Evolutionary conservation across 1,140 invertebrate species (phyloP).

Genomic region (Aporrectodea caliginosa): DNA sequence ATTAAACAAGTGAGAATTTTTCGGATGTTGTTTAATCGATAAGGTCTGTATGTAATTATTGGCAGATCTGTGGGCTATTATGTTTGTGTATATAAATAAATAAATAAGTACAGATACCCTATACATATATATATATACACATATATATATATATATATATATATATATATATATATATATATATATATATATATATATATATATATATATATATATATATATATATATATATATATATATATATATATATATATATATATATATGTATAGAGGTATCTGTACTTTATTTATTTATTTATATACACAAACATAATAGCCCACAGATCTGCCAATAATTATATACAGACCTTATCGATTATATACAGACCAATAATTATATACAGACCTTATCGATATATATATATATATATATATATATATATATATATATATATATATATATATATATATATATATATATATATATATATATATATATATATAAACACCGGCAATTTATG

Average conservation of each 20-base stretch:
- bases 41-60: background rate
- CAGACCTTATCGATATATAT: background rate
- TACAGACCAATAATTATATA: background rate
- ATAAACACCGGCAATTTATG: background rate
- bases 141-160: too few species aligned
- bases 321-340: background rate
- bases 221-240: too few species aligned
- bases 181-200: too few species aligned
- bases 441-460: constrained; percentile 4
- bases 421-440: constrained; percentile 1
- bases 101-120: background rate
- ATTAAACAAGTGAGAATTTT: background rate
- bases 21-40: background rate
- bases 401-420: background rate
- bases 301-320: background rate
- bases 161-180: too few species aligned
- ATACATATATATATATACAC: background rate
- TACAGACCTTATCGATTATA: too few species aligned
- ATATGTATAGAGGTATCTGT: background rate
- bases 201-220: too few species aligned
- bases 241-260: background rate
- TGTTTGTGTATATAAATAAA: background rate
- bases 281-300: background rate
- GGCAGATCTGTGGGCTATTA: background rate
- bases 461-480: constrained; percentile 1